Evolutionary conservation across 1,140 invertebrate species (phyloP).

Genomic region (Solenopsis fugax): DNA sequence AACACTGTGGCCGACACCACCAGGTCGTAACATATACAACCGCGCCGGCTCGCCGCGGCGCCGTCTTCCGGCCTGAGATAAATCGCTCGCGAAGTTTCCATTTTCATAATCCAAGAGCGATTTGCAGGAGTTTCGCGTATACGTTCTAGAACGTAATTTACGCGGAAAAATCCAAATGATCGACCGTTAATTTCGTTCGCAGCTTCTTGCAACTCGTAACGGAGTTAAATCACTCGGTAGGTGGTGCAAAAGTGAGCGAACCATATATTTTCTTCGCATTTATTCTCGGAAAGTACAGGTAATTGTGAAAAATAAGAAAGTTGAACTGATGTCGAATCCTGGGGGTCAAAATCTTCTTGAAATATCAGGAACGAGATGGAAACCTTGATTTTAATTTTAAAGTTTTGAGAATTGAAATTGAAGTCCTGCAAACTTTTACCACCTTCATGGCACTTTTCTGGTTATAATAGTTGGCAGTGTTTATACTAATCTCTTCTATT

Average conservation of each 20-base stretch:
- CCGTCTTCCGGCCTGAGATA: conserved; percentile 38
- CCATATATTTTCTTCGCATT: conserved; percentile 26
- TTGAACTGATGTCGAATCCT: conserved; percentile 18
- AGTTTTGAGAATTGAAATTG: conserved; percentile 53
- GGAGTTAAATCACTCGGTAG: conserved; percentile 49
- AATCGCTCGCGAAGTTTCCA: conserved; percentile 57
- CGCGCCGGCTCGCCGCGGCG: not conserved
- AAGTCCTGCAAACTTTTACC: conserved; percentile 28
- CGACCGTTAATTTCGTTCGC: conserved; percentile 59
- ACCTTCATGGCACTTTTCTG: not conserved
- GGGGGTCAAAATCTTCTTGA: conserved; percentile 32
- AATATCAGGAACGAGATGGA: conserved; percentile 21
- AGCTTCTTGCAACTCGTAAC: conserved; percentile 38
- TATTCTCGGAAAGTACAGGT: conserved; percentile 1
- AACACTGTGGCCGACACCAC: conserved; percentile 53
- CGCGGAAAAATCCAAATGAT: conserved; percentile 57
- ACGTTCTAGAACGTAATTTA: conserved; percentile 43
- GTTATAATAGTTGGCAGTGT: not conserved
- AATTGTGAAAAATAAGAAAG: conserved; percentile 28
- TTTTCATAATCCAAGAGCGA: conserved; percentile 62
- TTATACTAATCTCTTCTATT: not conserved
- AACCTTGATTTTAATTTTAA: conserved; percentile 56
- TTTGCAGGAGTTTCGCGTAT: conserved; percentile 47
- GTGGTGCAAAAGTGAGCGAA: conserved; percentile 10
- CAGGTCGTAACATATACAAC: conserved; percentile 58